A percentile compares a stretch with the other conserved stretches of the same genome.
These are phyloP conservation scores for Hypomecis punctinalis DNA, from an alignment of 2,888 invertebrate species.

Conservation along the genomic window DNA sequence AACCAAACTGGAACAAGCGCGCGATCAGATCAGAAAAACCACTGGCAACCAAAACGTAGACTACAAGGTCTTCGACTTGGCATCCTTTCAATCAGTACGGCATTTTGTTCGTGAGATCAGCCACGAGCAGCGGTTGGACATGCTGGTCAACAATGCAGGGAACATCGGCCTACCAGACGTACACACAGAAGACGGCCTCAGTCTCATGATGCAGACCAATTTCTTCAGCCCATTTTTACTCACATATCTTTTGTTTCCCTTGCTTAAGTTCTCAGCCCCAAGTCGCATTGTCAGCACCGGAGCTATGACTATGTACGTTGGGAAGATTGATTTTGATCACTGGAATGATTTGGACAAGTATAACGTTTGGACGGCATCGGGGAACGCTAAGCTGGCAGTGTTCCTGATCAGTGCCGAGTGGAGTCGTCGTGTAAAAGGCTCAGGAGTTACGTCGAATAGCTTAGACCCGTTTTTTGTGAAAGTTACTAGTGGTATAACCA, in stretches of 20 bases:
- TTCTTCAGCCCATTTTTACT: slow-evolving; percentile 90
- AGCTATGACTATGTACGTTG: slow-evolving; percentile 82
- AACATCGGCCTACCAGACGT: slow-evolving; percentile 67
- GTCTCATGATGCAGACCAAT: slow-evolving; percentile 88
- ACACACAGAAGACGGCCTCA: slow-evolving; percentile 87
- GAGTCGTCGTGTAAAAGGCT: slow-evolving; percentile 79
- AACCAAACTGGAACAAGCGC: slow-evolving; percentile 87
- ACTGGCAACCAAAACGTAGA: slow-evolving; percentile 89
- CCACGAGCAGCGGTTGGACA: slow-evolving; percentile 81
- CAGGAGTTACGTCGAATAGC: slow-evolving; percentile 87
- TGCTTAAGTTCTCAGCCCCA: slow-evolving; percentile 81
- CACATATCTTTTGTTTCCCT: slow-evolving; percentile 86
- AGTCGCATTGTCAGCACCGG: slow-evolving; percentile 87
- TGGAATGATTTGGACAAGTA: slow-evolving; percentile 69
- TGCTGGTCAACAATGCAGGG: slow-evolving; percentile 88
- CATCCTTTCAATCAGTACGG: slow-evolving; percentile 80
- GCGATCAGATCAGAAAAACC: slow-evolving; percentile 87
- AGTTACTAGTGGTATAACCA: slow-evolving; percentile 61
- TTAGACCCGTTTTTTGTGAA: slow-evolving; percentile 81
- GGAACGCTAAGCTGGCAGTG: slow-evolving; percentile 85
- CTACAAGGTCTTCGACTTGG: slow-evolving; percentile 80
- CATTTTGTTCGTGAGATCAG: slow-evolving; percentile 86
- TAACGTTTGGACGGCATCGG: slow-evolving; percentile 55
- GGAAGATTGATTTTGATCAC: slow-evolving; percentile 68
- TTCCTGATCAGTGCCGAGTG: slow-evolving; percentile 86